phyloP scores from a whole-genome alignment of 2,888 invertebrate genomes.

The Epirrita christyi region DNA sequence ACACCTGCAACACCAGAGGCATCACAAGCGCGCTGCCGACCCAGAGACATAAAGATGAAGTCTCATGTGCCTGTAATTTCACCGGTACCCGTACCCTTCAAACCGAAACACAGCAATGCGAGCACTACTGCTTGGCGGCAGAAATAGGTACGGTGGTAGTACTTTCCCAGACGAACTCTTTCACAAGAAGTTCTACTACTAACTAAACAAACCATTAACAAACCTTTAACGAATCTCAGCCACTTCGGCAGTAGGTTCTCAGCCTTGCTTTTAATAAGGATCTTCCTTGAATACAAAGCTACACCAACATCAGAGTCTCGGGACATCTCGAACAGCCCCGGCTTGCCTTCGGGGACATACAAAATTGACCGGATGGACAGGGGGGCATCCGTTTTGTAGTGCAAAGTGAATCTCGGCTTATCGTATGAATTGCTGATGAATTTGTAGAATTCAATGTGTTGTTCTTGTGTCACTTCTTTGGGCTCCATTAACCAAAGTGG shows the following conservation, averaged over 20 bases:
- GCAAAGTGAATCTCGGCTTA: slow-evolving; percentile 94
- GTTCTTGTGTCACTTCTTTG: slow-evolving; percentile 92
- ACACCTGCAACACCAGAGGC: too few species aligned
- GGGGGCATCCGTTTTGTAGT: slow-evolving; percentile 97
- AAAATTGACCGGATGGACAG: slow-evolving; percentile 95
- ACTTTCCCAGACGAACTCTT: too few species aligned
- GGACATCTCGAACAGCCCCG: slow-evolving; percentile 95
- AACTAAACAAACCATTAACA: too few species aligned
- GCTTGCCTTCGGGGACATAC: slow-evolving; percentile 97
- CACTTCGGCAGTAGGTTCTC: slow-evolving; percentile 97
- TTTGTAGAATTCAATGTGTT: slow-evolving; percentile 97
- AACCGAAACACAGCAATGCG: too few species aligned
- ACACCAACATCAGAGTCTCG: slow-evolving; percentile 94
- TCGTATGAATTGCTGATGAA: slow-evolving; percentile 95
- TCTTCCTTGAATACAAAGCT: slow-evolving; percentile 95
- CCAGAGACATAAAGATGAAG: too few species aligned
- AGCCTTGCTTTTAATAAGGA: slow-evolving; percentile 96
- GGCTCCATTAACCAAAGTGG: slow-evolving; percentile 97
- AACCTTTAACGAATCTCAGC: slow-evolving; percentile 97
- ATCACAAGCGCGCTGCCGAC: too few species aligned
- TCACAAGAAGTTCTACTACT: too few species aligned
- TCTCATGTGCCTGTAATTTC: too few species aligned
- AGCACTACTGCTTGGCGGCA: too few species aligned
- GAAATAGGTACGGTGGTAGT: too few species aligned
- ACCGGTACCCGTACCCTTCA: too few species aligned